Evolutionary conservation across 2,888 invertebrate genomes (phyloP), one percentile per base, ranked within the genome.

Genomic region (Notodonta dromedarius): DNA sequence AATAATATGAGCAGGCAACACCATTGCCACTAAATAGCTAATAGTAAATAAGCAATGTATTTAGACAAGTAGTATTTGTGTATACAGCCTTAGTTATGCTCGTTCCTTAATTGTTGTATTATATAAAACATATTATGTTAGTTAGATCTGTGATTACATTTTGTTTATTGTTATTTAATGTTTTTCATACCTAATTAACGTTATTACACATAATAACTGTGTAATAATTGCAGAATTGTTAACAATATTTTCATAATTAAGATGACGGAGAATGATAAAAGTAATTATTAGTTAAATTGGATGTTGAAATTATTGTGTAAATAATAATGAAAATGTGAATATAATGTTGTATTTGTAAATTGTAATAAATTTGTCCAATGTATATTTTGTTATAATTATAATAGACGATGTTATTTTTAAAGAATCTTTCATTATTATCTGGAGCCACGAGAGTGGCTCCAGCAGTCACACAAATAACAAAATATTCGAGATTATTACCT

Each of bases 341-440:
- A 71, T 4, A 64, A 60, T 68, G 63, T 75, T 72, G 59, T 65
- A 48, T 52, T 66, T 65, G 12, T 56, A 35, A n/a, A 48, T 57
- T 48, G 44, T 32, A 52, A 5, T 52, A 68, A 65, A 56, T 58
- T 61, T 60, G 61, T 67, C 50, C 61, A 73, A 79, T 83, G 76
- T 84, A 82, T 82, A 84, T 83, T 83, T 83, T 85, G 79, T 84
- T 83, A 82, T 71, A 62, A 71, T 77, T 78, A 77, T 73, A 74
- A 63, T 57, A 72, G 63, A 74, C 53, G 65, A 70, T 73, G 60
- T 66, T 71, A 67, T 70, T 78, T 72, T 69, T 32, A 32, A 12
- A 32, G 13, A 16, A 16, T 16, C 12, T 32, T 52, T 52, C 9
- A 12, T 52, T 52, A 32, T 32, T 52, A 52, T 50, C 12, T 16